These are phyloP conservation scores for Hirtodrosophila cameraria DNA, from an alignment of 2,888 invertebrate species.

Conservation along the genomic window DNA sequence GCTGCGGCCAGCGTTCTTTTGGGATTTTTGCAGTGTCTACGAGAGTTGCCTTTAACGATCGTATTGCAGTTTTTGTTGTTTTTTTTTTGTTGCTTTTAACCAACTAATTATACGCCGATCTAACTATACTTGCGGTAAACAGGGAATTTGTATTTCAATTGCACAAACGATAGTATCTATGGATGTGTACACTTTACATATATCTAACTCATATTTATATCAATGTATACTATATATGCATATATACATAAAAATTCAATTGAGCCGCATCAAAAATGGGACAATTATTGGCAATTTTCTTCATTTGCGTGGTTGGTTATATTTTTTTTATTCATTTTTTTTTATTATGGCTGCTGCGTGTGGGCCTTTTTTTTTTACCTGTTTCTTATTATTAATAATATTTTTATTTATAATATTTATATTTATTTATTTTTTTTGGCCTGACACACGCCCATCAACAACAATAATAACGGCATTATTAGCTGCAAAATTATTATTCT, in stretches of 20 bases:
- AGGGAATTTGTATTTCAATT: slow-evolving; percentile 29
- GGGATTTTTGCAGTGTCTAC: background rate
- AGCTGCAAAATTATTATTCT: slow-evolving; percentile 35
- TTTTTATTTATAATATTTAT: slow-evolving; percentile 3
- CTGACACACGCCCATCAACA: slow-evolving; percentile 24
- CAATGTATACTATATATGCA: slow-evolving; percentile 4
- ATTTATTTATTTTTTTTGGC: slow-evolving; percentile 16
- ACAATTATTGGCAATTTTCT: slow-evolving; percentile 54
- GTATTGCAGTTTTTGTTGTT: background rate
- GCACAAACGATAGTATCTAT: background rate
- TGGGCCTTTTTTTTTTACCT: slow-evolving; percentile 21
- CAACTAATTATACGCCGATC: slow-evolving; percentile 9
- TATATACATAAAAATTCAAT: slow-evolving; percentile 19
- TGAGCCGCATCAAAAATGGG: slow-evolving; percentile 41
- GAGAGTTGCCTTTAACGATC: background rate
- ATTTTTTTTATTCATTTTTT: slow-evolving; percentile 3
- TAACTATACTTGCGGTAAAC: slow-evolving; percentile 14
- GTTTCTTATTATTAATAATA: slow-evolving; percentile 16
- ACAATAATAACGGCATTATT: slow-evolving; percentile 33
- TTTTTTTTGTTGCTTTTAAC: background rate
- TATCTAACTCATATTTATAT: background rate
- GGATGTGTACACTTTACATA: background rate
- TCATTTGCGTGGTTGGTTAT: slow-evolving; percentile 36
- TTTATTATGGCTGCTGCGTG: slow-evolving; percentile 47
- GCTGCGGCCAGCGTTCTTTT: slow-evolving; percentile 27